Base-by-base conservation (phyloP, 2,113 vertebrate species). In the Acrocephalus kingi region DNA sequence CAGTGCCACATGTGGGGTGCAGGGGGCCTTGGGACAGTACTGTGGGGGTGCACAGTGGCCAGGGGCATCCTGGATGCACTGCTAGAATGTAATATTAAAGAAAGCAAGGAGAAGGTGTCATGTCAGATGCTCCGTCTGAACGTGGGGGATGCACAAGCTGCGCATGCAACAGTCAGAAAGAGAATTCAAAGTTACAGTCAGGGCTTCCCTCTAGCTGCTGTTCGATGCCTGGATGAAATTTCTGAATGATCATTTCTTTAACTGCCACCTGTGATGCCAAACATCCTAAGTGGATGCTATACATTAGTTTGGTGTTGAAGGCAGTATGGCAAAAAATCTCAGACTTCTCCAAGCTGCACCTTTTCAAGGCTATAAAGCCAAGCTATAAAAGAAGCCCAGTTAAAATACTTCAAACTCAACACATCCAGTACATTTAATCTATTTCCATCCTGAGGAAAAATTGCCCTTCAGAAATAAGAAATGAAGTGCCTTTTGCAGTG, bases 381-480 rank as follows among this genome's bases (percentile, higher is more conserved):
- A 91, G 54, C 41, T 87, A 33, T 58, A 62, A 73, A 89, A 81
- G 25, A 84, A 8, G 14, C 10, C 33, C 17, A 19, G 31, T 43
- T 74, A 66, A 58, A 94, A 83, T 49, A 30, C 8, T 80, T 92
- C 33, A 62, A 63, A 68, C 33, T n/a, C 23, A 46, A 37, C 56
- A 46, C 51, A 92, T 39, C 37, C 55, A 52, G 56, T 43, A 43
- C 43, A 39, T 78, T 95, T 56, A 82, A 72, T 73, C n/a, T 72
- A 33, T 31, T 94, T 72, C 54, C 78, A 7, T 82, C 49, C 61
- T 73, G 39, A 81, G 94, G 80, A 93, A 95, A 88, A 79, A 85
- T 51, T 79, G 31, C 21, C 19, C 11, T 84, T 71, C 41, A 83
- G 91, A 82, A 87, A 67, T 35, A 76, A 79, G n/a, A 87, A 80